Evolutionary conservation across 2,797 vertebrate genomes (phyloP).

Genomic region (Aulostomus chinensis): DNA sequence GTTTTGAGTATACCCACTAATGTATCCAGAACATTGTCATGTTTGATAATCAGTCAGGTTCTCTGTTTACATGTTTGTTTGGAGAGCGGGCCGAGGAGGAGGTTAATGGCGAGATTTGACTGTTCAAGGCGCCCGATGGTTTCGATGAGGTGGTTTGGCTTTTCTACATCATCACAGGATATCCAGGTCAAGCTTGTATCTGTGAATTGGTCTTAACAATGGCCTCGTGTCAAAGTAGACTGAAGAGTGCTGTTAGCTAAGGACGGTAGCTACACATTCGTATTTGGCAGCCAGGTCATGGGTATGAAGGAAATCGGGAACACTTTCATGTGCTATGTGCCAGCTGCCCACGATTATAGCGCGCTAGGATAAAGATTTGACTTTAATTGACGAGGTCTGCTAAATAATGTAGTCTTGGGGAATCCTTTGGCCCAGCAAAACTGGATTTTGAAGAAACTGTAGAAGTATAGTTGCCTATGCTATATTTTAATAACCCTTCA

Average conservation of each 20-base stretch:
- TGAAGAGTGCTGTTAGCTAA: slow-evolving; percentile 60
- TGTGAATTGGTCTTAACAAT: slow-evolving; percentile 69
- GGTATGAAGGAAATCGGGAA: slow-evolving; percentile 49
- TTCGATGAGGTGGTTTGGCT: slow-evolving; percentile 56
- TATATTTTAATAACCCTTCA: slow-evolving; percentile 75
- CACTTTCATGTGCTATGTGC: slow-evolving; percentile 74
- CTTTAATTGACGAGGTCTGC: slow-evolving; percentile 58
- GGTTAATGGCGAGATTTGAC: slow-evolving; percentile 51
- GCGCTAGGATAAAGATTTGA: slow-evolving; percentile 62
- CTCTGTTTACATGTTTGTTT: slow-evolving; percentile 81
- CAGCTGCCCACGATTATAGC: slow-evolving; percentile 71
- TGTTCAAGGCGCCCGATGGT: slow-evolving; percentile 54
- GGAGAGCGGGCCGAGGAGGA: slow-evolving; percentile 39
- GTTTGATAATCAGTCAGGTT: slow-evolving; percentile 77
- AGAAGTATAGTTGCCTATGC: slow-evolving; percentile 75
- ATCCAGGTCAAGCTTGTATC: slow-evolving; percentile 77
- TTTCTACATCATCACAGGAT: slow-evolving; percentile 69
- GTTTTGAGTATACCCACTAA: slow-evolving; percentile 41
- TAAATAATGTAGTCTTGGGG: slow-evolving; percentile 65
- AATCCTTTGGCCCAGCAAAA: slow-evolving; percentile 64
- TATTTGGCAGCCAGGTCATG: slow-evolving; percentile 64
- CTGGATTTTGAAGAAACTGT: slow-evolving; percentile 73
- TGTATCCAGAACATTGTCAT: slow-evolving; percentile 64
- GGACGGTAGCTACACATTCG: slow-evolving; percentile 51
- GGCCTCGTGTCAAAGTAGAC: slow-evolving; percentile 63